Base-by-base conservation (phyloP, 2,113 vertebrate genomes). In the Hydropotes inermis region DNA sequence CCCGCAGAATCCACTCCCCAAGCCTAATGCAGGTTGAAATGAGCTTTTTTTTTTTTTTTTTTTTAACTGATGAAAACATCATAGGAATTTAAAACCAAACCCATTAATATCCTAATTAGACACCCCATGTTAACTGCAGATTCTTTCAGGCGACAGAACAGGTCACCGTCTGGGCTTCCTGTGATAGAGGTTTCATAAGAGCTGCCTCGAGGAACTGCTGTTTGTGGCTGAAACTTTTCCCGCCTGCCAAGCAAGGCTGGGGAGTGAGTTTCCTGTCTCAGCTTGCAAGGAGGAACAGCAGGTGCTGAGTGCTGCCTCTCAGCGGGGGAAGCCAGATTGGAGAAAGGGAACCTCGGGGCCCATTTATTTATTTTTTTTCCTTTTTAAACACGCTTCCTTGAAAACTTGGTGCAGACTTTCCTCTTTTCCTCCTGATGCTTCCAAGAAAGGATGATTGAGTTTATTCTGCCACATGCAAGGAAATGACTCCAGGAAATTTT, bases 11-110 rank as follows among this genome's bases (percentile, higher is more conserved):
- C 79, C n/a, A 25, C 89, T 94, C 95, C 74, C 81, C 39, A 50
- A 94, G 90, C 95, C 94, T 33, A 97, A 93, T 1, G 16, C 5
- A 85, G 30, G 33, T 45, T 7, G 7, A 92, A 98, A 93, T 82
- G 78, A 88, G 64, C 7, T 87, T n/a, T 21, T 89, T 96, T 94
- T 58, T 33, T 96, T 94, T 58, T 33, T 27, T 5, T 61, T 67
- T 11, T 52, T 16, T 5, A 83, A 81, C 87, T 85, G 78, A 67
- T 97, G 96, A 95, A 98, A 98, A 97, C 30, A 96, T 96, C 61
- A 79, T 0, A 85, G 87, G 89, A 98, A 93, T 97, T 88, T 97
- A 98, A 98, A 97, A 4, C 39, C 81, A 96, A 96, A 91, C 21
- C 54, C 82, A 67, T 82, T 95, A 88, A 82, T 92, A 36, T 60